Evolutionary conservation across 2,797 vertebrate genomes (phyloP).

Genomic region (Scyliorhinus canicula): DNA sequence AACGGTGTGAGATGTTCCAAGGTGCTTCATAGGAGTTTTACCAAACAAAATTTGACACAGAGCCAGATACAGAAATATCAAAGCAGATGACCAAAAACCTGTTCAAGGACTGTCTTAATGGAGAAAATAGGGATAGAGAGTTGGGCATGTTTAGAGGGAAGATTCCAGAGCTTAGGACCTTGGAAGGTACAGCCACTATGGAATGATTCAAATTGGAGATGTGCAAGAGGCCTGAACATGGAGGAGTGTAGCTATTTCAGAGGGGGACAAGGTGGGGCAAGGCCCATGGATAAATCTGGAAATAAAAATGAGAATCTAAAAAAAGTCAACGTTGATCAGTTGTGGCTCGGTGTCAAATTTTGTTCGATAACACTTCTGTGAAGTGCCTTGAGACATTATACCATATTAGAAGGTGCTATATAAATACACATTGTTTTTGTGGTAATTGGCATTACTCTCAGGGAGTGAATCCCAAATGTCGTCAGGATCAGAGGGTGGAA

Average conservation of each 20-base stretch:
- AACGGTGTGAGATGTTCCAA: not conserved
- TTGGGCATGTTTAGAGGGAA: not conserved
- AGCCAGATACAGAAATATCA: not conserved
- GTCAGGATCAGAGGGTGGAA: not conserved
- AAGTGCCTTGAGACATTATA: not conserved
- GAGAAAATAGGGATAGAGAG: not conserved
- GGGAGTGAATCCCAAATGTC: not conserved
- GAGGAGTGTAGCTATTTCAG: not conserved
- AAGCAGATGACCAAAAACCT: not conserved
- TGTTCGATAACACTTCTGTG: not conserved
- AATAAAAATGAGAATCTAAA: not conserved
- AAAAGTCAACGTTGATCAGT: not conserved
- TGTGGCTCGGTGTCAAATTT: not conserved
- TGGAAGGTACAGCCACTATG: not conserved
- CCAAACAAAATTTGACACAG: not conserved
- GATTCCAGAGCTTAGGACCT: not conserved
- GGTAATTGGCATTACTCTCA: not conserved
- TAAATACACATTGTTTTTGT: not conserved
- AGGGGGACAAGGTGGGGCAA: not conserved
- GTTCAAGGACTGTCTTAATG: not conserved
- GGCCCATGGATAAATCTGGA: not conserved
- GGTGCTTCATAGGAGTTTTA: too few relatives aligned
- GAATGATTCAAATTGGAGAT: not conserved
- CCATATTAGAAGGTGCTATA: not conserved
- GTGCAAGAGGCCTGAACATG: not conserved